Conservation (phyloP, 2,888 invertebrate genomes). For the Cerastis rubricosa region DNA sequence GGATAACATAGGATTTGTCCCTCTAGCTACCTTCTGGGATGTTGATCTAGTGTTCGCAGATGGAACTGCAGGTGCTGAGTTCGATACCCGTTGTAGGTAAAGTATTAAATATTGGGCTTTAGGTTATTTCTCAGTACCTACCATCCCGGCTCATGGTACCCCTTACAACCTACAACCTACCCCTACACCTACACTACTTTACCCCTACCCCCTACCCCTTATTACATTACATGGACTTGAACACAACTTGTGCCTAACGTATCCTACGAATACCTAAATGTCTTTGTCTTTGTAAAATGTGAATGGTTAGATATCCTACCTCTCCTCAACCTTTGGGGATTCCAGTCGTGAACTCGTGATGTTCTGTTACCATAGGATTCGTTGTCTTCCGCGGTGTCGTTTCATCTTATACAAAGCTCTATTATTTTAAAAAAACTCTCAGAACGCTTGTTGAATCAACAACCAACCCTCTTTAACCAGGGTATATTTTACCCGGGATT, state of each 20-base stretch:
- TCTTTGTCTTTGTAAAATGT: neutral
- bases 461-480: neutral
- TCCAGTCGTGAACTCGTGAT: neutral
- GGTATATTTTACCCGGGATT: conserved; percentile 9
- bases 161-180: too few species aligned
- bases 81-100: neutral
- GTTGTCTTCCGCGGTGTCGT: neutral
- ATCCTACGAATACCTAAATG: too few species aligned
- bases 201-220: too few species aligned
- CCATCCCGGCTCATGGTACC: neutral
- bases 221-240: neutral
- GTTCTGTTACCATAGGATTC: neutral
- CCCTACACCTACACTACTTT: too few species aligned
- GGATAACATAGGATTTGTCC: neutral
- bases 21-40: neutral
- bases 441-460: neutral
- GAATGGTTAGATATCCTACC: too few species aligned
- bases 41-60: neutral
- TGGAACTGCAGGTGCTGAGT: neutral
- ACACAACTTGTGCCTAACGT: neutral
- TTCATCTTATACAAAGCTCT: neutral
- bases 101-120: neutral
- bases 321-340: too few species aligned
- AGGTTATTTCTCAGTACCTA: neutral
- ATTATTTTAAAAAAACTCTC: conserved; percentile 17